Base-by-base conservation (phyloP, 2,888 invertebrate species). In the Pecten maximus region DNA sequence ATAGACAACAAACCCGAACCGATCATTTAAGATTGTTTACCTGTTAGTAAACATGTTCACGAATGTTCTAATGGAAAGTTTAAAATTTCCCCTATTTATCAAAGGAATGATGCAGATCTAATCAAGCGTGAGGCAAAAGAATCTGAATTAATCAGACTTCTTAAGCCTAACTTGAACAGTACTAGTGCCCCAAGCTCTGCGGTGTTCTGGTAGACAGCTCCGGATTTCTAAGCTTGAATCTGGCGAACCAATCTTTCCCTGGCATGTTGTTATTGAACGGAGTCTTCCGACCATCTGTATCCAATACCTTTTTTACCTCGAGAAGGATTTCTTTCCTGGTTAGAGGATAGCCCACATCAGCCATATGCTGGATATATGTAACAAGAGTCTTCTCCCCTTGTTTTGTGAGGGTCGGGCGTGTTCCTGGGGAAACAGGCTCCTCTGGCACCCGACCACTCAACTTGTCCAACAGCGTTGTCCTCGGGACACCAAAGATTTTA, bases 221-320 rank as follows among this genome's bases (percentile, higher is more conserved):
- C 2, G 88, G 88, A 54, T 88, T 23, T 54, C 88, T 48, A n/a
- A 6, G 2, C 28, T 28, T 6, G 87, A 89, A 86, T 15, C 40
- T 40, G 48, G 28, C 28, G 40, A n/a, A 89, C 90, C 90, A 91
- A 19, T 89, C 60, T 86, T 88, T 88, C 2, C 90, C 90, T 19
- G 90, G 90, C 23, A 87, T n/a, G 44, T 88, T 91, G 40, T 91
- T 74, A 35, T 74, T 74, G 50, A 91, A 91, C 15, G 89, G 87
- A n/a, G n/a, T 87, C 40, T 40, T 28, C 35, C 90, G 40, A 15
- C 90, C 89, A 88, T 89, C 90, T 0, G 19, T 87, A 44, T 90
- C 90, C 23, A 91, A 40, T 15, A 89, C 40, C 54, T 54, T 88
- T 35, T 90, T 89, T 15, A 91, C 89, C n/a, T 89, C 74, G 19